phyloP scores from a whole-genome alignment of 2,888 invertebrate genomes.

The Pediacus dermestoides region DNA sequence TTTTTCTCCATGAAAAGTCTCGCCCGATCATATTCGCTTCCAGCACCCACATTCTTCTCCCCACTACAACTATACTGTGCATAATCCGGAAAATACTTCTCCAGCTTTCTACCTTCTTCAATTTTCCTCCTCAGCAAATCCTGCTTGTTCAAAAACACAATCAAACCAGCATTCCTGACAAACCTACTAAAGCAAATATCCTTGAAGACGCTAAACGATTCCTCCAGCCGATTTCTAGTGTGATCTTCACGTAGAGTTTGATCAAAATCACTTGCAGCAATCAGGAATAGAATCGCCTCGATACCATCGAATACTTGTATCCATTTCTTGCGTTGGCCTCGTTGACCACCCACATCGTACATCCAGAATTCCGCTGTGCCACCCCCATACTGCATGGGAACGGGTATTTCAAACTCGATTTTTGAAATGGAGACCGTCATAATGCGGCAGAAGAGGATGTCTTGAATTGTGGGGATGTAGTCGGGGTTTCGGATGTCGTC shows the following conservation, averaged over 20 bases:
- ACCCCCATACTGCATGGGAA: conserved; percentile 67
- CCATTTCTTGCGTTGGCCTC: conserved; percentile 80
- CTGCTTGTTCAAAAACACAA: conserved; percentile 80
- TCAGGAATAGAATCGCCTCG: conserved; percentile 75
- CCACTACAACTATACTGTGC: conserved; percentile 51
- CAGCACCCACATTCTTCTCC: conserved; percentile 48
- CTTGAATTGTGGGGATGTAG: conserved; percentile 71
- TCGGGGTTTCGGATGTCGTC: conserved; percentile 59
- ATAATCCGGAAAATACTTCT: conserved; percentile 65
- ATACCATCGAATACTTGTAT: conserved; percentile 77
- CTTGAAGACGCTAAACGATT: conserved; percentile 68
- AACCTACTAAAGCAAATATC: conserved; percentile 79
- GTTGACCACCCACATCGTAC: conserved; percentile 82
- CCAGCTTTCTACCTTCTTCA: conserved; percentile 61
- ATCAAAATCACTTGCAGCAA: conserved; percentile 78
- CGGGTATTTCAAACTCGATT: conserved; percentile 69
- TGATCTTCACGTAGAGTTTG: conserved; percentile 69
- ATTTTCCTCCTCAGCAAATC: conserved; percentile 72
- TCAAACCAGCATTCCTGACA: conserved; percentile 69
- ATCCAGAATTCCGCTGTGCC: conserved; percentile 72
- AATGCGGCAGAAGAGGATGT: conserved; percentile 72
- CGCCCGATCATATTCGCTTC: conserved; percentile 64
- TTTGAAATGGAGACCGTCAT: conserved; percentile 72
- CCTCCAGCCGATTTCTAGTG: conserved; percentile 66
- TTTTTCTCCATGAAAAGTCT: conserved; percentile 65